A percentile compares a stretch with the other conserved stretches of the same genome.
Evolutionary conservation across 2,797 vertebrate genomes (phyloP).

Genomic region (Sebastes hubbsi): DNA sequence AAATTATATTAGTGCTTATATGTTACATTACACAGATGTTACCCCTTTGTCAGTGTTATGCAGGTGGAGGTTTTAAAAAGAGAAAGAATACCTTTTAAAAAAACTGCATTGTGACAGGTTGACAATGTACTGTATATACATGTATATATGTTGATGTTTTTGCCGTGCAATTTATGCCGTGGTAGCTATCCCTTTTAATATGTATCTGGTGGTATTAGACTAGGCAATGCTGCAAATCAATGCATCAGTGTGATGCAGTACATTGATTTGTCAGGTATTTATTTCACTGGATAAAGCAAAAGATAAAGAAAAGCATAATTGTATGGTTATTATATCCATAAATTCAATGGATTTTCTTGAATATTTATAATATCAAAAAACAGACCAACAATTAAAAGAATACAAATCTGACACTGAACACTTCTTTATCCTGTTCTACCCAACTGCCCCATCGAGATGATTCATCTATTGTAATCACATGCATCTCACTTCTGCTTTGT

Average conservation of each 20-base stretch:
- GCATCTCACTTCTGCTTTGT: conserved; percentile 41
- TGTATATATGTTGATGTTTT: not conserved
- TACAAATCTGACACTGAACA: not conserved
- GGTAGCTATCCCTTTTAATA: not conserved
- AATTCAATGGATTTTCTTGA: not conserved
- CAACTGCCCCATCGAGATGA: not conserved
- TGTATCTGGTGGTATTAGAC: not conserved
- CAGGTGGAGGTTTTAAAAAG: not conserved
- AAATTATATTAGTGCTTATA: not conserved
- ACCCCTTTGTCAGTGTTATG: not conserved
- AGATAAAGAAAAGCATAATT: not conserved
- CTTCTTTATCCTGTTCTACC: not conserved
- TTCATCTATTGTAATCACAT: conserved; percentile 7
- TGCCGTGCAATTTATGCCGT: too few relatives aligned
- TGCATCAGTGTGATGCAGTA: not conserved
- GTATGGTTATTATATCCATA: not conserved
- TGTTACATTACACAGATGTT: not conserved
- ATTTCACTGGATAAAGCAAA: not conserved
- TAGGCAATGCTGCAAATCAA: not conserved
- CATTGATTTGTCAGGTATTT: not conserved
- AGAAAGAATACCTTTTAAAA: not conserved
- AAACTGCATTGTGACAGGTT: not conserved
- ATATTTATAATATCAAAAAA: not conserved
- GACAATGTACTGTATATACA: not conserved
- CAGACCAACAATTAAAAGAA: not conserved